Conservation (phyloP, 2,797 vertebrate species). For the Rhinoraja longicauda region DNA sequence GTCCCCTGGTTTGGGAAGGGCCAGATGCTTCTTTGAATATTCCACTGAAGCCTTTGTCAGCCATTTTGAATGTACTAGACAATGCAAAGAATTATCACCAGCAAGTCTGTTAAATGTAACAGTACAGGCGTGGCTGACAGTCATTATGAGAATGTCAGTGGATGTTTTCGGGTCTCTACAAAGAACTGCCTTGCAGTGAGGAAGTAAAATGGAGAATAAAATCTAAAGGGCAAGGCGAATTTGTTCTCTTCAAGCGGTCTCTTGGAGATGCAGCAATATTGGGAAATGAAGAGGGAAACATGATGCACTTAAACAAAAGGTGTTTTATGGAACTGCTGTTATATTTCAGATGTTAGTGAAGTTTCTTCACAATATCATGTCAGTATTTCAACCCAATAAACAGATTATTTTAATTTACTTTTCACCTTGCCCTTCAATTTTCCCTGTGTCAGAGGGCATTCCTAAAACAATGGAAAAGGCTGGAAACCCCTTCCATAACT, state of each 20-base stretch:
- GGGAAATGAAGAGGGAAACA: background rate
- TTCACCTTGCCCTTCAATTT: background rate
- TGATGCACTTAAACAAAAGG: background rate
- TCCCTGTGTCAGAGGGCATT: background rate
- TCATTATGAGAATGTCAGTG: conserved; percentile 33
- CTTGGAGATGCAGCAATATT: background rate
- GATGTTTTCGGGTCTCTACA: background rate
- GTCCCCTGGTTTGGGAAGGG: conserved; percentile 3
- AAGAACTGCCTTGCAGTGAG: background rate
- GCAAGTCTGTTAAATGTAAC: conserved; percentile 33
- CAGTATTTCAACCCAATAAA: background rate
- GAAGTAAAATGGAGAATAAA: conserved; percentile 6
- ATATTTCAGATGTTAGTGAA: background rate
- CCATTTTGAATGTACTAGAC: conserved; percentile 32
- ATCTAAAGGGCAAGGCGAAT: background rate
- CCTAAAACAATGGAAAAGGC: background rate
- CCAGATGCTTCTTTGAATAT: conserved; percentile 36
- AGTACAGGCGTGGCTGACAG: conserved; percentile 35
- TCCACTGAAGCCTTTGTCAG: conserved; percentile 32
- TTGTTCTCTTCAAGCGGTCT: background rate
- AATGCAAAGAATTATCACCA: conserved; percentile 33
- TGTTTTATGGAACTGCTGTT: background rate
- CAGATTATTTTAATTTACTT: background rate
- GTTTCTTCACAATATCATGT: background rate
- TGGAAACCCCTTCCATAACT: background rate